phyloP scores from a whole-genome alignment of 2,888 invertebrate species.

The Catocala fraxini region DNA sequence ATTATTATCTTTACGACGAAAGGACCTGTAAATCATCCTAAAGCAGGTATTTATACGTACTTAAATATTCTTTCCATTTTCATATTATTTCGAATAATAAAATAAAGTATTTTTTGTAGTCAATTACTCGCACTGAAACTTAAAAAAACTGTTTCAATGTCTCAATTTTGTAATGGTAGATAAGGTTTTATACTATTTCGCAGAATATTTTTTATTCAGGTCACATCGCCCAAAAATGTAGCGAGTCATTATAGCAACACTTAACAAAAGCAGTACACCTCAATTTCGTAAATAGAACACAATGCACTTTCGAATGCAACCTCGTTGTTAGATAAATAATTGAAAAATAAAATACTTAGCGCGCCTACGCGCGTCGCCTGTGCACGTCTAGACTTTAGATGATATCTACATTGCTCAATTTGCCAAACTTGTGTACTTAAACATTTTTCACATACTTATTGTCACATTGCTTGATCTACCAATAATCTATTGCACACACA shows the following conservation, averaged over 20 bases:
- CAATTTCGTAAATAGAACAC: constrained; percentile 47
- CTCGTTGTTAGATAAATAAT: constrained; percentile 42
- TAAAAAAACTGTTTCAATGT: too few species aligned
- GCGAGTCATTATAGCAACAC: background rate
- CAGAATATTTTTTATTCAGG: background rate
- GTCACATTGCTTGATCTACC: too few species aligned
- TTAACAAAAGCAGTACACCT: constrained; percentile 2
- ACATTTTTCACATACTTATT: background rate
- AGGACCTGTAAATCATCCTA: too few species aligned
- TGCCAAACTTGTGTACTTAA: background rate
- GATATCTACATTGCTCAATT: background rate
- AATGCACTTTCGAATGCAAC: constrained; percentile 45
- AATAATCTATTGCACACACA: too few species aligned
- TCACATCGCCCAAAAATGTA: background rate
- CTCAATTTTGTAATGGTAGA: too few species aligned
- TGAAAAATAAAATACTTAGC: constrained; percentile 22
- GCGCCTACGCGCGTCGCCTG: constrained; percentile 36
- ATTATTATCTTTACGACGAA: too few species aligned
- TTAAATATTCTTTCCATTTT: too few species aligned
- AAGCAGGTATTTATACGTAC: too few species aligned
- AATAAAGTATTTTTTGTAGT: too few species aligned
- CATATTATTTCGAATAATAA: too few species aligned
- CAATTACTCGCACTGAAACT: too few species aligned
- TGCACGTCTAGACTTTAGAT: constrained; percentile 9
- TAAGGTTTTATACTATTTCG: too few species aligned